Evolutionary conservation across 1,140 invertebrate genomes (phyloP).

Genomic region (Drosophila varians): DNA sequence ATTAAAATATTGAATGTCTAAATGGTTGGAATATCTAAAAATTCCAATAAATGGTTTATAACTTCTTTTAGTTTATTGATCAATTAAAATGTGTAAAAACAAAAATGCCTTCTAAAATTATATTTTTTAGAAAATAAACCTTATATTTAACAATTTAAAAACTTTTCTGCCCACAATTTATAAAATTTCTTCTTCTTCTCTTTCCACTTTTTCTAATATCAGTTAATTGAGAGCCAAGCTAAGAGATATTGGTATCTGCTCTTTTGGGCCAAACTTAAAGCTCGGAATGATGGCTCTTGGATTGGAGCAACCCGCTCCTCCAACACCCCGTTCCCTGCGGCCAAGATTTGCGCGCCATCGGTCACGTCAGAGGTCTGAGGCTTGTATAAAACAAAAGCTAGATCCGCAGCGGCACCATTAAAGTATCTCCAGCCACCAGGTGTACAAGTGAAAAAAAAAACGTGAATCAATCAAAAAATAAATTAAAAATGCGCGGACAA

Average conservation of each 20-base stretch:
- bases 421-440: slow-evolving; percentile 34
- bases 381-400: slow-evolving; percentile 63
- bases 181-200: too few species aligned
- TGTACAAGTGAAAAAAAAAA: slow-evolving; percentile 46
- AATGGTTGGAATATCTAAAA: too few species aligned
- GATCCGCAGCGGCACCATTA: slow-evolving; percentile 58
- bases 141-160: too few species aligned
- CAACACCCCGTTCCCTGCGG: background rate
- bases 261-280: background rate
- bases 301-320: slow-evolving; percentile 1
- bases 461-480: slow-evolving; percentile 7
- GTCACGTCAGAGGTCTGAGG: slow-evolving; percentile 40
- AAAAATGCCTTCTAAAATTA: too few species aligned
- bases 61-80: too few species aligned
- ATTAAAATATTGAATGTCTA: too few species aligned
- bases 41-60: too few species aligned
- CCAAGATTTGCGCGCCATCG: slow-evolving; percentile 20
- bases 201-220: background rate
- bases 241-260: slow-evolving; percentile 13
- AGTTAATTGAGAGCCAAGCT: slow-evolving; percentile 11
- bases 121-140: too few species aligned
- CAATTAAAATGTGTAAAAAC: too few species aligned
- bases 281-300: slow-evolving; percentile 11
- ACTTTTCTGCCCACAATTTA: too few species aligned
- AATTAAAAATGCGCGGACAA: slow-evolving; percentile 32